Evolutionary conservation across 2,888 invertebrate species (phyloP).

Genomic region (Selenia dentaria): DNA sequence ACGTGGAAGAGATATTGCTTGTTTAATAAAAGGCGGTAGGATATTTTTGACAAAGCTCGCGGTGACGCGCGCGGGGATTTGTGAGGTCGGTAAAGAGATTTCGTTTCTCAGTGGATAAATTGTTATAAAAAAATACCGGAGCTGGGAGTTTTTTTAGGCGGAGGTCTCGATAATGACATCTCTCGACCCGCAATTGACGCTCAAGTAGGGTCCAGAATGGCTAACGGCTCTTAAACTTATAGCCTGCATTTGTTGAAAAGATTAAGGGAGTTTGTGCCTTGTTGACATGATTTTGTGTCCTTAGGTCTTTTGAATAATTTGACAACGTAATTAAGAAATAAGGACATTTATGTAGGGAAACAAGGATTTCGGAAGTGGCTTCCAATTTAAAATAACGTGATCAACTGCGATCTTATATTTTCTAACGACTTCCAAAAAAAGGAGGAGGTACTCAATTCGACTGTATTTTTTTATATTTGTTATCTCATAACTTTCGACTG

Average conservation of each 20-base stretch:
- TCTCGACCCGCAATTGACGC: conserved; percentile 48
- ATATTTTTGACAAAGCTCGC: conserved; percentile 46
- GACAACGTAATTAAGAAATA: no score
- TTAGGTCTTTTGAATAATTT: background rate
- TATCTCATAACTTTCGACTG: no score
- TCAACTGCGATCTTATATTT: no score
- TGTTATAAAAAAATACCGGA: conserved; percentile 51
- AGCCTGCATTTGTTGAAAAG: conserved; percentile 28
- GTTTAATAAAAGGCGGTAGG: conserved; percentile 36
- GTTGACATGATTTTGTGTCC: conserved; percentile 32
- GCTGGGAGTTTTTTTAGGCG: conserved; percentile 47
- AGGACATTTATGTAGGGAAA: no score
- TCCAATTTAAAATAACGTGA: no score
- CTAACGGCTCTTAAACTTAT: conserved; percentile 34
- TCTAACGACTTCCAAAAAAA: no score
- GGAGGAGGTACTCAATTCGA: no score
- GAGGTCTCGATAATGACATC: conserved; percentile 59
- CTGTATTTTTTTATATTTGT: no score
- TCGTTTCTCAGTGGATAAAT: conserved; percentile 51
- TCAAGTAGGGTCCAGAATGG: conserved; percentile 42
- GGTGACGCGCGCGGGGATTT: conserved; percentile 45
- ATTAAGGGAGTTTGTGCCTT: conserved; percentile 25
- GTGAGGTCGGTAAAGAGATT: conserved; percentile 54
- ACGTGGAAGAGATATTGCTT: conserved; percentile 27
- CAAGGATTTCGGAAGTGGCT: no score